Base-by-base conservation (phyloP, 2,113 vertebrate species). In the Steatornis caripensis region DNA sequence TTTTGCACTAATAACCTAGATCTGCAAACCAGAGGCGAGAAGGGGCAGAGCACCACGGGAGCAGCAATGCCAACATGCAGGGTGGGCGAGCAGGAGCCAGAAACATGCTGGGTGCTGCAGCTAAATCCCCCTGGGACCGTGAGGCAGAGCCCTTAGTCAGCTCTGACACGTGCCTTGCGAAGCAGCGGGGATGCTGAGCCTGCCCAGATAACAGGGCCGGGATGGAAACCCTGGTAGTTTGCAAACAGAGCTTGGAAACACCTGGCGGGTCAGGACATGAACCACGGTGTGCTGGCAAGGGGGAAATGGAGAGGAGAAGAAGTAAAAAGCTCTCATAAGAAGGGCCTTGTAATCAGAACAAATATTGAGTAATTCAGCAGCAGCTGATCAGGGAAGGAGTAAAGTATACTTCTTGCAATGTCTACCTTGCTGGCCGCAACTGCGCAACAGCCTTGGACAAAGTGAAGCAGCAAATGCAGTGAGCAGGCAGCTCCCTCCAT, bases 391-490 rank as follows among this genome's bases (percentile, higher is more conserved):
- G 90, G 75, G 92, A 95, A 72, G 78, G 65, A 65, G 37, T 15
- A 6, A 39, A 80, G 45, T 30, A 19, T 51, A 30, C 66, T 62
- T 43, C 78, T 64, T 14, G 62, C 53, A 32, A 23, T 26, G 32
- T 82, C 39, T 57, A 71, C 14, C 39, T 34, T 34, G 23, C 37
- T 0, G 8, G 26, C 36, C 62, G 43, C 0, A 2, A 19, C 3
- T 6, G 76, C 0, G 3, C 87, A 53, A 61, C 46, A 58, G 91
- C 55, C 22, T 57, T 3, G 1, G 39, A 3, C 0, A 0, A 71
- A 55, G 61, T 1, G 1, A 15, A 55, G 76, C 24, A 15, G 72
- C 34, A 55, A 16, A 41, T 1, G 17, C 58, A 55, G 39, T 0
- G 3, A 77, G 60, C 2, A 3, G 60, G 41, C 0, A 0, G 64